A percentile compares a stretch with the other conserved stretches of the same genome.
phyloP scores from a whole-genome alignment of 2,797 vertebrate species.

The Pelochelys cantorii region DNA sequence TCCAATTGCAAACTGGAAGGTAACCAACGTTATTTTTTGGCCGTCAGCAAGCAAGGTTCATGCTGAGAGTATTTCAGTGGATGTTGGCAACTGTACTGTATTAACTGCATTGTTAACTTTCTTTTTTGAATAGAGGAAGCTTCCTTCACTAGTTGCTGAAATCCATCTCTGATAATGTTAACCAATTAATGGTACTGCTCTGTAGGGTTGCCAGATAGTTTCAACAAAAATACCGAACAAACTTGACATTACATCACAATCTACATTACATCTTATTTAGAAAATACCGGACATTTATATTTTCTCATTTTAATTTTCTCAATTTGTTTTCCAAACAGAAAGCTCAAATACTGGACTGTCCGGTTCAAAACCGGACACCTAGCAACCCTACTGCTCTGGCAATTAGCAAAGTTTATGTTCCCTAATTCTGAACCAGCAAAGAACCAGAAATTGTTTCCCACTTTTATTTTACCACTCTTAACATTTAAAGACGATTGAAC shows the following conservation, averaged over 20 bases:
- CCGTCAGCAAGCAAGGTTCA: slow-evolving; percentile 13
- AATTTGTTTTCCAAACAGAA: too few relatives aligned
- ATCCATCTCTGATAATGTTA: neutral
- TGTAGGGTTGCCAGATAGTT: neutral
- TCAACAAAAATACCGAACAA: too few relatives aligned
- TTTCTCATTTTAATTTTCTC: too few relatives aligned
- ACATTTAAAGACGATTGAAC: slow-evolving; percentile 3
- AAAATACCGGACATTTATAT: too few relatives aligned
- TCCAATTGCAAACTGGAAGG: neutral
- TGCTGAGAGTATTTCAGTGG: slow-evolving; percentile 34
- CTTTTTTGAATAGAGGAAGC: slow-evolving; percentile 14
- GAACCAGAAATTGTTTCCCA: neutral
- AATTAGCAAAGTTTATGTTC: neutral
- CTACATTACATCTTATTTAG: too few relatives aligned
- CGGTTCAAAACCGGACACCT: too few relatives aligned
- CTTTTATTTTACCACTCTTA: neutral
- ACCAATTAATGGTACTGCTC: neutral
- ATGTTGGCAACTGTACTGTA: slow-evolving; percentile 16
- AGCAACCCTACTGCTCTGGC: neutral
- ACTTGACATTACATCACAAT: too few relatives aligned
- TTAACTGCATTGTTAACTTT: slow-evolving; percentile 1
- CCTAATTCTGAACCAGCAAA: neutral
- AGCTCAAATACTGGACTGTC: too few relatives aligned
- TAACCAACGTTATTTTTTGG: neutral
- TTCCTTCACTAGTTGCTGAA: slow-evolving; percentile 20